Conservation (phyloP, 1,140 invertebrate species). For the Penaeus vannamei region DNA sequence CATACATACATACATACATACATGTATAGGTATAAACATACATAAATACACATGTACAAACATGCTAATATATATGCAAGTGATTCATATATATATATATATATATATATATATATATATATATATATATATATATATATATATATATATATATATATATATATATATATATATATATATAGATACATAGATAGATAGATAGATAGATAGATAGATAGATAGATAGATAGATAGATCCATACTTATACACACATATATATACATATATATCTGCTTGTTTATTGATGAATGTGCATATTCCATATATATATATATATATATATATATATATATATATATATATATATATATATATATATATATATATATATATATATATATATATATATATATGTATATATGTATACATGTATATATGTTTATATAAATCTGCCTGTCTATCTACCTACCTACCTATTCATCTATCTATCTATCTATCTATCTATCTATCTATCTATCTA, state of each 20-base stretch:
- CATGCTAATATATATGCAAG: no score
- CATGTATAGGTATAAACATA: not conserved
- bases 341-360: no score
- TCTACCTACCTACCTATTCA: no score
- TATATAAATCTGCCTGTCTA: no score
- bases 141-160: not conserved
- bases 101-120: not conserved
- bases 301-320: not conserved
- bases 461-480: no score
- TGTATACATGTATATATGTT: no score
- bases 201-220: constrained; percentile 24
- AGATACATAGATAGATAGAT: constrained; percentile 28
- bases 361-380: no score
- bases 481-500: no score
- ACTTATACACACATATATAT: constrained; percentile 13
- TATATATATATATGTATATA: no score
- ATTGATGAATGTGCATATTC: not conserved
- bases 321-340: not conserved
- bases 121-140: not conserved
- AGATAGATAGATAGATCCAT: constrained; percentile 8
- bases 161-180: not conserved
- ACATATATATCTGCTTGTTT: no score
- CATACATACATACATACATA: constrained; percentile 36
- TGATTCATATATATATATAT: constrained; percentile 11
- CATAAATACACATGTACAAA: no score